Evolutionary conservation across 2,113 vertebrate species (phyloP).

Genomic region (Saguinus imperator): DNA sequence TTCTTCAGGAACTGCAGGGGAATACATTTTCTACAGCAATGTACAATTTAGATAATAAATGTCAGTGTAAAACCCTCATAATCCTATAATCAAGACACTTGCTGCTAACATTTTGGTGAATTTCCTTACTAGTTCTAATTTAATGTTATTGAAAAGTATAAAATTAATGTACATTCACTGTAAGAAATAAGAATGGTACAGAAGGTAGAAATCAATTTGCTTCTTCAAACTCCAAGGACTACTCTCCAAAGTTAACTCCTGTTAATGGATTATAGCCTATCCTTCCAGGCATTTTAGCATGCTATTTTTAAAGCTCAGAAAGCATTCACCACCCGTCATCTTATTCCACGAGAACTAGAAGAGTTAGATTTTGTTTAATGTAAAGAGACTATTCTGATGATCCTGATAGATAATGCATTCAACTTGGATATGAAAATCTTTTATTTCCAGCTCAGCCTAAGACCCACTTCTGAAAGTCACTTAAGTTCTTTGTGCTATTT

Average conservation of each 20-base stretch:
- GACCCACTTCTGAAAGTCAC: constrained; percentile 47
- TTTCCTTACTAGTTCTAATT: constrained; percentile 32
- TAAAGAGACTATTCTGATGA: constrained; percentile 5
- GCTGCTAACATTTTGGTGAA: constrained; percentile 15
- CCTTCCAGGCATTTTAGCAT: background rate
- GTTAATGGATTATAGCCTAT: background rate
- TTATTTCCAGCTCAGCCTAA: constrained; percentile 52
- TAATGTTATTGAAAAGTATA: background rate
- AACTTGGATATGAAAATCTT: constrained; percentile 48
- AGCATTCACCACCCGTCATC: background rate
- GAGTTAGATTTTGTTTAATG: constrained; percentile 42
- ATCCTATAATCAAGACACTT: background rate
- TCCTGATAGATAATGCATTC: constrained; percentile 20
- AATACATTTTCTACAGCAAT: background rate
- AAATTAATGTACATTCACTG: background rate
- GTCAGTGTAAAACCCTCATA: background rate
- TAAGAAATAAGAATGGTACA: background rate
- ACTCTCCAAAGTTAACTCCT: background rate
- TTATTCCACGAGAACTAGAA: constrained; percentile 16
- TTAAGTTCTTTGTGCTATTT: constrained; percentile 34
- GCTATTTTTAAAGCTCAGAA: constrained; percentile 48
- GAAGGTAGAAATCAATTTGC: background rate
- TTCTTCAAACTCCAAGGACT: background rate
- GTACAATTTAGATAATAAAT: constrained; percentile 41
- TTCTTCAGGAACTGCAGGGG: background rate